Base-by-base conservation (phyloP, 2,888 invertebrate genomes). In the Adelphocoris suturalis region DNA sequence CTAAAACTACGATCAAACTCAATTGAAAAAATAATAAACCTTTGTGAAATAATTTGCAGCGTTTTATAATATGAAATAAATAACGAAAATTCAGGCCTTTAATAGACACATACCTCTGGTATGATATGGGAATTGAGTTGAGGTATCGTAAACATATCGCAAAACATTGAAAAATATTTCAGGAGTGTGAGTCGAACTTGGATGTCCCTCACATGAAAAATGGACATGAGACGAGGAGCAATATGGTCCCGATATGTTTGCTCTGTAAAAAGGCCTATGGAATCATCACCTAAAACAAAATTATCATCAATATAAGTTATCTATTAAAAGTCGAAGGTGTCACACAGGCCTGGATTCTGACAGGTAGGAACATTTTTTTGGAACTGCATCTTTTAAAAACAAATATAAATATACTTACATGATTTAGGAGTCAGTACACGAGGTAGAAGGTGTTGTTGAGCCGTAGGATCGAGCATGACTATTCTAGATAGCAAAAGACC, bases 201-300 rank as follows among this genome's bases (percentile, higher is more conserved):
- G 76, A 96, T 95, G 93, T 98, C 98, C 91, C 97, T 95, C 4
- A 98, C 97, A 92, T 96, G 96, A 94, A 98, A 98, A 93, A 97
- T 95, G 92, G 97, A 96, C 91, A 97, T 94, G 57, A 97, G 93
- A 94, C 96, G 96, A 86, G 96, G 98, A 92, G 97, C 95, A 47
- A 98, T 94, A 93, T 96, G 95, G 92, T 95, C 95, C 92, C 95
- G 96, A 93, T 97, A 98, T 2, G 95, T 95, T 90, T 94, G 93
- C 76, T 95, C 94, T 81, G 95, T 94, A 93, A 98, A 97, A 90
- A 97, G 68, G 48, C 87, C 89, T 28, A 85, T 80, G 46, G 89
- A 86, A 52, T 82, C 89, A 81, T 86, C 86, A 86, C 90, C 91
- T 91, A 61, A 48, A 78, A 90, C 11, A 19, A 61, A 52, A 82